A percentile compares a stretch with the other conserved stretches of the same genome.
Evolutionary conservation across 2,113 vertebrate genomes (phyloP).

Genomic region (Pelvicachromis taeniatus): DNA sequence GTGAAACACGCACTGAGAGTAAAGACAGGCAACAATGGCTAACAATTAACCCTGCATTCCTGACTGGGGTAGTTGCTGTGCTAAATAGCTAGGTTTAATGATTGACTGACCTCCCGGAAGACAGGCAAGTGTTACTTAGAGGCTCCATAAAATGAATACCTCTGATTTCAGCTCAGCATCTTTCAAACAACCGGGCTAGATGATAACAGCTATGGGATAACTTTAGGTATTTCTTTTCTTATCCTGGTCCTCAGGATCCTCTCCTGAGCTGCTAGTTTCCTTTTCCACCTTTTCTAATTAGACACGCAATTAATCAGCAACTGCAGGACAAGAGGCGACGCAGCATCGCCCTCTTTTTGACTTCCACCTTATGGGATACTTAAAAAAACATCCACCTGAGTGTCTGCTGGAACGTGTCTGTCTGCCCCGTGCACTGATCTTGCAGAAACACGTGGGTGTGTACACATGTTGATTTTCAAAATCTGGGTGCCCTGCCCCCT

Average conservation of each 20-base stretch:
- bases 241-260: slow-evolving; percentile 30
- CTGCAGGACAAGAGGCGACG: not conserved
- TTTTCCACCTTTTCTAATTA: not conserved
- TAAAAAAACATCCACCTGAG: not conserved
- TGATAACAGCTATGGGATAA: slow-evolving; percentile 62
- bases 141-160: slow-evolving; percentile 54
- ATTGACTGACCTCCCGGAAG: slow-evolving; percentile 58
- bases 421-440: not conserved
- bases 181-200: slow-evolving; percentile 47
- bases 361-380: not conserved
- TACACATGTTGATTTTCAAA: slow-evolving; percentile 70
- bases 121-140: slow-evolving; percentile 33
- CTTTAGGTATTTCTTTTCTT: slow-evolving; percentile 35
- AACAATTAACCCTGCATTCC: slow-evolving; percentile 70
- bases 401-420: not conserved
- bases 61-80: slow-evolving; percentile 46
- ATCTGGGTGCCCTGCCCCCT: slow-evolving; percentile 35
- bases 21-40: slow-evolving; percentile 52
- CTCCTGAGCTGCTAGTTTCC: slow-evolving; percentile 16
- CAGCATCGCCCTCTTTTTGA: slow-evolving; percentile 11
- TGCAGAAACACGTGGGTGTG: slow-evolving; percentile 40
- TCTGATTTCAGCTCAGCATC: slow-evolving; percentile 50
- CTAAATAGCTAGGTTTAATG: slow-evolving; percentile 66
- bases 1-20: slow-evolving; percentile 34
- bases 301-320: not conserved